Evolutionary conservation across 2,113 vertebrate genomes (phyloP), one percentile per base, ranked within the genome.

Genomic region (Cheirogaleus medius): DNA sequence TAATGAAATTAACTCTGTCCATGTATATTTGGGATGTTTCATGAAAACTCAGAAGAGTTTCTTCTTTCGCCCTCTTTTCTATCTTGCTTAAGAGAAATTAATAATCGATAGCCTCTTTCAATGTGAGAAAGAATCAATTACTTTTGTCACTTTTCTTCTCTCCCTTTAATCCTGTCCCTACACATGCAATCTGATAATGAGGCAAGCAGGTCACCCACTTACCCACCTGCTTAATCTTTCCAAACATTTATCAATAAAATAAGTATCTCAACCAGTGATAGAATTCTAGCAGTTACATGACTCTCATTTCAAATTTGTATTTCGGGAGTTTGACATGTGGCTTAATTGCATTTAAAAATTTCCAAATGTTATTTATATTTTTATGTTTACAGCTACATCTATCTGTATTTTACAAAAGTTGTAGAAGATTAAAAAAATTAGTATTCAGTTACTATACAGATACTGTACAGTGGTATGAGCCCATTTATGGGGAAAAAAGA

Each of bases 21-120:
- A 77, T 44, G 9, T 87, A 23, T 66, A 32, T 96, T 94, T 80
- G 27, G 23, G 29, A 90, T 52, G 49, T 86, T 87, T 73, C 9
- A 86, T 92, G 42, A 90, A 76, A 92, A 60, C n/a, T n/a, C 18
- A 52, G 21, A 58, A 13, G 25, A 34, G 77, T 89, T 86, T n/a
- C 12, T 64, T 91, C 17, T 83, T 83, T 66, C 12, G 25, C 27
- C 8, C 9, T 87, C 4, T 76, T 25, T 42, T 71, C 63, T 88
- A 5, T 77, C 54, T 87, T 88, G 6, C 64, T 92, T 92, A 74
- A 86, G n/a, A 91, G 42, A 89, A 90, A 78, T 63, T 82, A 80
- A 44, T 73, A 73, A 44, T 76, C 80, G 39, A 64, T 49, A 87
- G 9, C 6, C 9, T 13, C 11, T 68, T 90, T 87, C 68, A 25